Evolutionary conservation across 2,888 invertebrate genomes (phyloP).

Genomic region (Limulus polyphemus): DNA sequence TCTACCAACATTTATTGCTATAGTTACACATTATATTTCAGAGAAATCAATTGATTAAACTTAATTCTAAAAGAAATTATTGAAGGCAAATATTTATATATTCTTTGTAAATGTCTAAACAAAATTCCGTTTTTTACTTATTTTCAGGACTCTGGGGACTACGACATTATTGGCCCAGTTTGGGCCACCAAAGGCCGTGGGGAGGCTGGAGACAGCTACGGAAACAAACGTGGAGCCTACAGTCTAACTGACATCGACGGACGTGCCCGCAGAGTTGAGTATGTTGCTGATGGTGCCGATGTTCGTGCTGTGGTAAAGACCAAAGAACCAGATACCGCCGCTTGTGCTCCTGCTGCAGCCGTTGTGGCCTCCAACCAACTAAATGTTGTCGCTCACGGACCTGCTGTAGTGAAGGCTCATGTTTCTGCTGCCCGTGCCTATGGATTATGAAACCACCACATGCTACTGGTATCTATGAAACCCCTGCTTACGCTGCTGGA

Average conservation of each 20-base stretch:
- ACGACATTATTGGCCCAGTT: conserved; percentile 16
- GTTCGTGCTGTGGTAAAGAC: conserved; percentile 18
- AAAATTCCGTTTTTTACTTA: no score
- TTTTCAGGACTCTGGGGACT: conserved; percentile 9
- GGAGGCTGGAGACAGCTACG: conserved; percentile 21
- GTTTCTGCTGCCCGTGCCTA: neutral
- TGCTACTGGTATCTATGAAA: conserved; percentile 6
- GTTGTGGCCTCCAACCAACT: conserved; percentile 15
- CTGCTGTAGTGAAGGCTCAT: conserved; percentile 9
- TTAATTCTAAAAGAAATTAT: no score
- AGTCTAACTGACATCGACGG: conserved; percentile 23
- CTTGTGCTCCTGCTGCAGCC: conserved; percentile 17
- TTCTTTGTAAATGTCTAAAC: no score
- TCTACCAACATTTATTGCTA: no score
- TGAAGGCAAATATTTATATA: no score
- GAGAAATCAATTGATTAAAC: no score
- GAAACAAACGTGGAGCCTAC: conserved; percentile 25
- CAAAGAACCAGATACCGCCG: conserved; percentile 21
- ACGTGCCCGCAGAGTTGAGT: conserved; percentile 20
- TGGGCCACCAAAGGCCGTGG: conserved; percentile 17
- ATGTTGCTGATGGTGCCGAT: conserved; percentile 17
- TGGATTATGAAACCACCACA: no score
- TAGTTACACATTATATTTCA: no score
- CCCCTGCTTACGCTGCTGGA: conserved; percentile 6
- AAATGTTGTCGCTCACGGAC: conserved; percentile 5